Conservation (phyloP, 2,888 invertebrate genomes). For the Gymnosoma rotundatum region DNA sequence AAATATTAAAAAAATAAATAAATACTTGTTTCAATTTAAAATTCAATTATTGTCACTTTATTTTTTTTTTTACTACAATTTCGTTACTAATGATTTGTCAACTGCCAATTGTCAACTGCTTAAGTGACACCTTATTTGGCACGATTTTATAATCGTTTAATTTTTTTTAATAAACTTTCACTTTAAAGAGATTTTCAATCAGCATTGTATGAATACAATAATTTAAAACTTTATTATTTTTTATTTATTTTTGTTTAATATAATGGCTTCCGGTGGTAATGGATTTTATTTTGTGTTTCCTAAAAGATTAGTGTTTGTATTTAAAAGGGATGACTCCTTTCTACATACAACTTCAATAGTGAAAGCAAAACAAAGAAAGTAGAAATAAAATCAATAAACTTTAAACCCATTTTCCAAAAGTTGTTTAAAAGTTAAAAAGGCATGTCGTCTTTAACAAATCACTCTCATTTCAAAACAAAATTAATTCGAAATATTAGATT, state of each 20-base stretch:
- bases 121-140: conserved; percentile 68
- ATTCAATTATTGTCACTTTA: conserved; percentile 35
- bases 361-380: no score
- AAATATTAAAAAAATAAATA: background rate
- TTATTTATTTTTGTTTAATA: background rate
- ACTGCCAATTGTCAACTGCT: conserved; percentile 62
- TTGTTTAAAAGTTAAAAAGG: no score
- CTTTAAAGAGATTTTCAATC: conserved; percentile 41
- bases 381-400: no score
- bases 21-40: background rate
- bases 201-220: conserved; percentile 1
- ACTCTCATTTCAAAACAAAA: no score
- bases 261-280: conserved; percentile 45
- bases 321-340: no score
- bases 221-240: conserved; percentile 1
- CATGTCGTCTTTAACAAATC: no score
- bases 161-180: conserved; percentile 55
- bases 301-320: no score
- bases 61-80: conserved; percentile 20
- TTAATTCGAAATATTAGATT: no score
- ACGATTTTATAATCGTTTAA: conserved; percentile 55
- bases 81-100: conserved; percentile 52
- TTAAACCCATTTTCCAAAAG: no score
- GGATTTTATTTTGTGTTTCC: background rate
- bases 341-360: no score